Evolutionary conservation across 2,888 invertebrate genomes (phyloP).

Genomic region (Tachina grossa): DNA sequence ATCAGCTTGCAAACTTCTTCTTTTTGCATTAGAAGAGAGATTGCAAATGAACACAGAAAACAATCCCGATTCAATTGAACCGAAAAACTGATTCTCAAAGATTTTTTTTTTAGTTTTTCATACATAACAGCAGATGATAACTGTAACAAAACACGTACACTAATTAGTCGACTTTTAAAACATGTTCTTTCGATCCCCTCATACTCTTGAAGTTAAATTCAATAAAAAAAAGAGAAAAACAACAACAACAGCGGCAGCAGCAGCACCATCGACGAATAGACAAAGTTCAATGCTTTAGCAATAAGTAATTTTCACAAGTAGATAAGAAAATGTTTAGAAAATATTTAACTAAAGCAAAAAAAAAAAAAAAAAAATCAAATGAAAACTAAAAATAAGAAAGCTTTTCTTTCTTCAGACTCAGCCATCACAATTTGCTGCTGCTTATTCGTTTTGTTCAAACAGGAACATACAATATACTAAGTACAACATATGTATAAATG

Average conservation of each 20-base stretch:
- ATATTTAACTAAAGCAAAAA: conserved; percentile 54
- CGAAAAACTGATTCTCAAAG: conserved; percentile 48
- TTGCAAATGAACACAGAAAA: conserved; percentile 57
- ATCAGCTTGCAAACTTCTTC: conserved; percentile 41
- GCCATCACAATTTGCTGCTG: conserved; percentile 49
- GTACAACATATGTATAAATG: background rate
- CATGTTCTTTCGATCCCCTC: conserved; percentile 67
- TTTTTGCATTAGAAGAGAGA: conserved; percentile 50
- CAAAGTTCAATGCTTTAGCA: conserved; percentile 65
- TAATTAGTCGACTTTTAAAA: conserved; percentile 73
- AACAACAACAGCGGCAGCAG: conserved; percentile 13
- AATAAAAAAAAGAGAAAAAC: conserved; percentile 46
- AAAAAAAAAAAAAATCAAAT: conserved; percentile 16
- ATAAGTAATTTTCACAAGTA: conserved; percentile 67
- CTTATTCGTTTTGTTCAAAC: conserved; percentile 42
- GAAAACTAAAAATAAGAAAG: conserved; percentile 42
- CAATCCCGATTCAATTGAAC: conserved; percentile 57
- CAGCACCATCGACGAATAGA: conserved; percentile 31
- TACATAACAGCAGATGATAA: conserved; percentile 68
- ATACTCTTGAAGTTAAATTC: conserved; percentile 53
- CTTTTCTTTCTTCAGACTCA: conserved; percentile 52
- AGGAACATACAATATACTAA: conserved; percentile 44
- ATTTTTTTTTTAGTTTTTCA: conserved; percentile 41
- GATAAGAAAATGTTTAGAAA: conserved; percentile 47
- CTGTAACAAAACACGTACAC: conserved; percentile 73